phyloP scores from a whole-genome alignment of 1,140 invertebrate genomes.

The Pollicipes pollicipes region DNA sequence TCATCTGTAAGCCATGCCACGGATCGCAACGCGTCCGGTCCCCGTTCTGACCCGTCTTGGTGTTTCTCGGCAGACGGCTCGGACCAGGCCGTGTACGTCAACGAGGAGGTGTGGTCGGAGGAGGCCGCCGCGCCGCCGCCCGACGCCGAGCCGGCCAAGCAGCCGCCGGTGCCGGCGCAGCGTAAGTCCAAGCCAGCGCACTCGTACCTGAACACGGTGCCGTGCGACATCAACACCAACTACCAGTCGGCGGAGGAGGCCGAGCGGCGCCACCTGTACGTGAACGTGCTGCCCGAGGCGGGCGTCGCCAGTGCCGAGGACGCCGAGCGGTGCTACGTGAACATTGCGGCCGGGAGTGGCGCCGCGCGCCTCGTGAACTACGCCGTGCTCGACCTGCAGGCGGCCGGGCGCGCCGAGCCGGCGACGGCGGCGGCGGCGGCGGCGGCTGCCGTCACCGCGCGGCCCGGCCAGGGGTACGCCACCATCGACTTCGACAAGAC shows the following conservation, averaged over 20 bases:
- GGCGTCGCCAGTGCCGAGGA: constrained; percentile 25
- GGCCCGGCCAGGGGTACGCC: constrained; percentile 47
- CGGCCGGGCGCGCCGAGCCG: constrained; percentile 20
- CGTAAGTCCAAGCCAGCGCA: neutral
- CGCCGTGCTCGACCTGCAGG: constrained; percentile 53
- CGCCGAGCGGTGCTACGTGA: constrained; percentile 39
- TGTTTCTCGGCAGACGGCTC: no score
- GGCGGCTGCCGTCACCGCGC: constrained; percentile 16
- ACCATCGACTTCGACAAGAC: constrained; percentile 88
- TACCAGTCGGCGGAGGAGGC: no score
- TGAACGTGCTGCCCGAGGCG: neutral
- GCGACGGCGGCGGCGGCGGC: constrained; percentile 25
- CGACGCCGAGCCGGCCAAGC: no score
- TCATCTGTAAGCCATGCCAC: no score
- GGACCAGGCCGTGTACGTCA: no score
- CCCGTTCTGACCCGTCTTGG: no score
- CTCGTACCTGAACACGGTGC: constrained; percentile 3
- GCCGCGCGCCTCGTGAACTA: no score
- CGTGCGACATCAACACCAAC: no score
- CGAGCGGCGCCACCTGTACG: no score
- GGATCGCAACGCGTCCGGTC: no score
- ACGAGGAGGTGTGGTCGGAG: no score
- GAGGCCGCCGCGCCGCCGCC: no score
- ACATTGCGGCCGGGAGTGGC: constrained; percentile 42
- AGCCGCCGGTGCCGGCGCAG: neutral